A percentile compares a stretch with the other conserved stretches of the same genome.
phyloP scores from a whole-genome alignment of 2,888 invertebrate genomes.

The Melanostoma scalare region DNA sequence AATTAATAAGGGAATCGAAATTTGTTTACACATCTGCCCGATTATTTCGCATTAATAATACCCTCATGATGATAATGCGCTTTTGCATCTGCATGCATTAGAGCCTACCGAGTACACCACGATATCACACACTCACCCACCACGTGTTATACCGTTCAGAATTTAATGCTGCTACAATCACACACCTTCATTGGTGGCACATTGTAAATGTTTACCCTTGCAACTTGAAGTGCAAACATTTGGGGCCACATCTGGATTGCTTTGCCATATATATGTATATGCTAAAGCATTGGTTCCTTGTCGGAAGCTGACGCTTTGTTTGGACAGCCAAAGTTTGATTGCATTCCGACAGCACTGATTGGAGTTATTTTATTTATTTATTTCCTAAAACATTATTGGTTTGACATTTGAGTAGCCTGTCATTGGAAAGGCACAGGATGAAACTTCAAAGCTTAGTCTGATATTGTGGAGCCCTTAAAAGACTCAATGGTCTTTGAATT shows the following conservation, averaged over 20 bases:
- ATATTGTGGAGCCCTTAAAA: too few relatives aligned
- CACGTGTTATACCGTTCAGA: conserved; percentile 38
- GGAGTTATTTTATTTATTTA: too few relatives aligned
- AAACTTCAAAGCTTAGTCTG: too few relatives aligned
- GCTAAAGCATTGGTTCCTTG: conserved; percentile 42
- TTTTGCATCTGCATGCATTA: conserved; percentile 18
- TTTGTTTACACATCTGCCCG: conserved; percentile 76
- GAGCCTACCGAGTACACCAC: neutral
- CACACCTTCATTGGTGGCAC: conserved; percentile 52
- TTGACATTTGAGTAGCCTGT: too few relatives aligned
- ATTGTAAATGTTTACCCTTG: conserved; percentile 65
- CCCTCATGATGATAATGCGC: conserved; percentile 70
- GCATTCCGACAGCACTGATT: too few relatives aligned
- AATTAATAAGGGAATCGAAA: conserved; percentile 77
- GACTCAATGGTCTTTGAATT: too few relatives aligned
- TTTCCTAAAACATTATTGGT: too few relatives aligned
- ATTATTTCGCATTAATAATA: conserved; percentile 76
- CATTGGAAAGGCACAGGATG: neutral
- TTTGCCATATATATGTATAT: too few relatives aligned
- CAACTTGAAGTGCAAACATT: conserved; percentile 60
- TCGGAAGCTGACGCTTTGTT: conserved; percentile 43
- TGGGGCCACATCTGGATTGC: conserved; percentile 59
- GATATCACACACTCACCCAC: conserved; percentile 21
- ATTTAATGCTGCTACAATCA: conserved; percentile 37
- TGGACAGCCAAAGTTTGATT: conserved; percentile 24